phyloP scores from a whole-genome alignment of 1,140 invertebrate species.

The Atta colombica region DNA sequence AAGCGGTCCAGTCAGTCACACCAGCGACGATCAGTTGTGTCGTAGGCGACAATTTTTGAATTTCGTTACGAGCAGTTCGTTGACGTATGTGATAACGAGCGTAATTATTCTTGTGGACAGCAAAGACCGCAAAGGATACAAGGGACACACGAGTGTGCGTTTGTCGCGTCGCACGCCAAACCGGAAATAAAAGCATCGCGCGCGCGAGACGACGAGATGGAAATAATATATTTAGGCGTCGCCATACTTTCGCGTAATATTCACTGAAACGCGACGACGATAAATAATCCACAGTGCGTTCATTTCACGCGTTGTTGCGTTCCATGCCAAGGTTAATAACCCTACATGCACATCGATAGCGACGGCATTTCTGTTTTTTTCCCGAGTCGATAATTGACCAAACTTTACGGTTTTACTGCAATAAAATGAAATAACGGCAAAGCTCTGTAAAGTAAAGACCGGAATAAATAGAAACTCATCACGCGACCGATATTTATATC shows the following conservation, averaged over 20 bases:
- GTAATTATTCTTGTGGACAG: background rate
- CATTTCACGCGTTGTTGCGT: conserved; percentile 37
- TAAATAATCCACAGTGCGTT: conserved; percentile 39
- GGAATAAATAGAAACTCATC: background rate
- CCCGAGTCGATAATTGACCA: background rate
- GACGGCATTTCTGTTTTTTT: conserved; percentile 20
- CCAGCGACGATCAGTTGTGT: conserved; percentile 4
- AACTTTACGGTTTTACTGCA: background rate
- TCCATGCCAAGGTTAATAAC: conserved; percentile 43
- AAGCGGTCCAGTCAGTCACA: background rate
- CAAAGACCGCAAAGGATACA: background rate
- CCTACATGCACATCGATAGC: background rate
- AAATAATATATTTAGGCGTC: conserved; percentile 21
- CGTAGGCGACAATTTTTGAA: background rate
- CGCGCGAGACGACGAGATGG: background rate
- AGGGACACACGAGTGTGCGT: background rate
- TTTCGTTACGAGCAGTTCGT: background rate
- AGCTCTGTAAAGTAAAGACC: background rate
- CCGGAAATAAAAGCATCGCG: conserved; percentile 32
- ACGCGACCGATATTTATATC: background rate
- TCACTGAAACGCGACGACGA: background rate
- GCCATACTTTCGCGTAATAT: conserved; percentile 3
- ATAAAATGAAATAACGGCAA: conserved; percentile 6
- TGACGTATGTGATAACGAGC: background rate
- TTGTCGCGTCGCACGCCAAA: conserved; percentile 13